Evolutionary conservation across 2,888 invertebrate species (phyloP).

Genomic region (Eurois occulta): DNA sequence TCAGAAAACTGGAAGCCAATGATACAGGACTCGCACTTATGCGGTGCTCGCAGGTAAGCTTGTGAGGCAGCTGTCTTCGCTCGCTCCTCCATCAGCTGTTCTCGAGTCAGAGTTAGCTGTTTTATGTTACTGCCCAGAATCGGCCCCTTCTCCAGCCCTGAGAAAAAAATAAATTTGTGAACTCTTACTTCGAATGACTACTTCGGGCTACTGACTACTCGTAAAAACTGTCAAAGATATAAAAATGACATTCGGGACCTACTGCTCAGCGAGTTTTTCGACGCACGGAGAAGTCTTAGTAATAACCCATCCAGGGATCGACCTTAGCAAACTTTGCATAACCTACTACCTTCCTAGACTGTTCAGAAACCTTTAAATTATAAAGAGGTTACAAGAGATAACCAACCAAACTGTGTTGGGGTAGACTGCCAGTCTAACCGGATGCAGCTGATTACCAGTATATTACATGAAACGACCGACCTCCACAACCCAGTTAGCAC

Average conservation of each 20-base stretch:
- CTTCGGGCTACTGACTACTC: too few relatives aligned
- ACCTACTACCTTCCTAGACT: too few relatives aligned
- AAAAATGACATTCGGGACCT: not conserved
- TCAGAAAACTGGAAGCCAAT: conserved; percentile 67
- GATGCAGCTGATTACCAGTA: not conserved
- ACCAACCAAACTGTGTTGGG: not conserved
- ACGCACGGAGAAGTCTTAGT: too few relatives aligned
- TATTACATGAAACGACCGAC: not conserved
- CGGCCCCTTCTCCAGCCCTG: not conserved
- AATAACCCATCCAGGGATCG: too few relatives aligned
- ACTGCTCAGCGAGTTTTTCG: not conserved
- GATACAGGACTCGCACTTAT: conserved; percentile 67
- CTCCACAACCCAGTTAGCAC: not conserved
- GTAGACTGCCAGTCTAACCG: not conserved
- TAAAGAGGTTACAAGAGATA: too few relatives aligned
- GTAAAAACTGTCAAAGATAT: too few relatives aligned
- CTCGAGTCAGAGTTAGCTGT: conserved; percentile 48
- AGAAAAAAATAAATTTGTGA: not conserved
- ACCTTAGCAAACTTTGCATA: too few relatives aligned
- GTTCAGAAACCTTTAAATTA: too few relatives aligned
- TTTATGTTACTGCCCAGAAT: conserved; percentile 29
- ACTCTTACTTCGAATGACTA: not conserved
- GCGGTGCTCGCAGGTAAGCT: conserved; percentile 22
- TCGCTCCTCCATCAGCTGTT: conserved; percentile 58
- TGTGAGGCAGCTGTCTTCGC: conserved; percentile 28